These are phyloP conservation scores for Diphyllodes magnificus DNA, from an alignment of 2,113 vertebrate genomes.

Conservation along the genomic window DNA sequence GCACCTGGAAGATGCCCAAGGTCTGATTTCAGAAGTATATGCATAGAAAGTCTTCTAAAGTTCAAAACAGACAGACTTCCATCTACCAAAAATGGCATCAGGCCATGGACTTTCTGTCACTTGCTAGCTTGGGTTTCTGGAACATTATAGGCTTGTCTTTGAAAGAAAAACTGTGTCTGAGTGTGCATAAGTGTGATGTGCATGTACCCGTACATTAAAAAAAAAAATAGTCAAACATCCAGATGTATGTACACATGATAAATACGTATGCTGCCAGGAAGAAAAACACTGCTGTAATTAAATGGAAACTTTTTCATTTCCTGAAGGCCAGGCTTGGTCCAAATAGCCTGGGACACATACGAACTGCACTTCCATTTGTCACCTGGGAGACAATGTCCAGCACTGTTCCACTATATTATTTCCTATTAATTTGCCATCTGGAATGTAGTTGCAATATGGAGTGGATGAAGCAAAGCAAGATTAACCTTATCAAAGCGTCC, in stretches of 20 bases:
- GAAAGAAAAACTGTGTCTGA: background rate
- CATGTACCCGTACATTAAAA: background rate
- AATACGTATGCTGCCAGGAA: background rate
- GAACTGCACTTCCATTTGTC: background rate
- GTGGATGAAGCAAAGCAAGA: background rate
- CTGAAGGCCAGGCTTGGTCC: background rate
- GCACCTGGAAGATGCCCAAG: background rate
- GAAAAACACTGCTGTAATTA: background rate
- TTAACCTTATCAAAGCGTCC: background rate
- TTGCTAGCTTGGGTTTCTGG: background rate
- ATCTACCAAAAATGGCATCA: background rate
- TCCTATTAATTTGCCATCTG: background rate
- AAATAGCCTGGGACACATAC: background rate
- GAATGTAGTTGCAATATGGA: background rate
- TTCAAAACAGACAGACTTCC: background rate
- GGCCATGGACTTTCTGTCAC: background rate
- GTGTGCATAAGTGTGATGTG: background rate
- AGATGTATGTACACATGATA: background rate
- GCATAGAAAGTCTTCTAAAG: background rate
- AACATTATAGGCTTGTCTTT: background rate
- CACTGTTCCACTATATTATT: background rate
- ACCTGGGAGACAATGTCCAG: background rate
- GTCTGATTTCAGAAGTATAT: background rate
- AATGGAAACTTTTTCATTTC: background rate
- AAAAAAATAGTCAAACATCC: background rate